Percentiles rank a stretch among this genome's conserved stretches.
Evolutionary conservation across 2,797 vertebrate genomes (phyloP).

Genomic region (Pseudochaenichthys georgianus): DNA sequence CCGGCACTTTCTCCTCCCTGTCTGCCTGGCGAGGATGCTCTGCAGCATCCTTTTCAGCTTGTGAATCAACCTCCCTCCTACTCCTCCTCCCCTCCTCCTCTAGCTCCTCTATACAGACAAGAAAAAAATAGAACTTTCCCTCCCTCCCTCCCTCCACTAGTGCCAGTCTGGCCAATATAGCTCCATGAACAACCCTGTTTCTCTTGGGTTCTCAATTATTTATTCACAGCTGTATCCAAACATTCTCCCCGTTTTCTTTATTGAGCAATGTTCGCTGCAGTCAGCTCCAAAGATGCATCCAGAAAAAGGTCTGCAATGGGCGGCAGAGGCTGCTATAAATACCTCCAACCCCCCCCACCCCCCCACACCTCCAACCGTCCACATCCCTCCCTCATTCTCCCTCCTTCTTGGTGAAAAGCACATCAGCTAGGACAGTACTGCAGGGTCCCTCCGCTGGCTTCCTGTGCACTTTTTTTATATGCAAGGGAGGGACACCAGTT

Average conservation of each 20-base stretch:
- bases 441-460: constrained; percentile 72
- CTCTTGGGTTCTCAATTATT: constrained; percentile 58
- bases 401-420: constrained; percentile 68
- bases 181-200: constrained; percentile 43
- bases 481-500: constrained; percentile 76
- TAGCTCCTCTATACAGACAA: constrained; percentile 18
- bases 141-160: constrained; percentile 16
- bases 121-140: neutral
- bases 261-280: constrained; percentile 69
- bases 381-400: constrained; percentile 49
- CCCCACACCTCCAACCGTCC: constrained; percentile 30
- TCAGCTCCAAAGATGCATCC: constrained; percentile 69
- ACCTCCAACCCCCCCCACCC: constrained; percentile 36
- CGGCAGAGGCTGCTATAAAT: constrained; percentile 81
- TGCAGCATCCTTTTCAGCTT: constrained; percentile 74
- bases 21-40: constrained; percentile 49
- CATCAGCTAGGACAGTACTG: constrained; percentile 77
- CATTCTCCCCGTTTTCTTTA: constrained; percentile 58
- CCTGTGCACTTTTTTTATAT: constrained; percentile 60
- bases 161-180: constrained; percentile 40
- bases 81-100: constrained; percentile 12
- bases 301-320: constrained; percentile 69
- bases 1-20: constrained; percentile 74
- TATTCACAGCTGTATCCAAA: constrained; percentile 63
- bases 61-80: constrained; percentile 65